Conservation (phyloP, 2,113 vertebrate species). For the Eurypyga helias region DNA sequence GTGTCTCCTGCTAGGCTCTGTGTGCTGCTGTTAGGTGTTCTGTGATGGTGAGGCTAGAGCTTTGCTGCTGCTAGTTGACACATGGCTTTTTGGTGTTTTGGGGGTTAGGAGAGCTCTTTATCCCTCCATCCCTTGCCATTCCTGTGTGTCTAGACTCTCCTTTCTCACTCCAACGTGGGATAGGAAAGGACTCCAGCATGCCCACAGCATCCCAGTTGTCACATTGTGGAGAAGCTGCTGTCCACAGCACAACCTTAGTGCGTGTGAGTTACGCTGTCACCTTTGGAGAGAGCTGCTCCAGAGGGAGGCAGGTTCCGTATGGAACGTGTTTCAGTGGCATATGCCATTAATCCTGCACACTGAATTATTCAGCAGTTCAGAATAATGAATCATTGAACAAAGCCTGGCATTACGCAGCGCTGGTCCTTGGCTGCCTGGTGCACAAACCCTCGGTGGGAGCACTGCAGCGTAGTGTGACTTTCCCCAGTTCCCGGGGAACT, state of each 20-base stretch:
- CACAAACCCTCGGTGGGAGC: background rate
- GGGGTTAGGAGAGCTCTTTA: background rate
- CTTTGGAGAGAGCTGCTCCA: background rate
- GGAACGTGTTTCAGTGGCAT: background rate
- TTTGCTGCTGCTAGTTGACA: background rate
- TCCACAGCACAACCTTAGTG: background rate
- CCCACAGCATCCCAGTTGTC: fast-evolving
- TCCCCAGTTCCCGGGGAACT: background rate
- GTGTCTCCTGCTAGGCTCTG: too few relatives aligned
- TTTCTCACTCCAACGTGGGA: background rate
- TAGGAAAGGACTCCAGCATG: background rate
- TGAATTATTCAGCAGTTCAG: conserved; percentile 48
- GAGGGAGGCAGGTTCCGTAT: background rate
- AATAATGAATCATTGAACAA: conserved; percentile 23
- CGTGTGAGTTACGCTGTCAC: background rate
- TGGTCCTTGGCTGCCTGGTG: background rate
- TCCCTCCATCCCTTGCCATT: background rate
- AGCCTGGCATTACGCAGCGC: background rate
- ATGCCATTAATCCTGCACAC: background rate
- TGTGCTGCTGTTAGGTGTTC: background rate
- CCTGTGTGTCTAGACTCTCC: background rate
- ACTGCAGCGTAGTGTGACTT: fast-evolving
- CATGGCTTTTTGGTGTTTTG: fast-evolving
- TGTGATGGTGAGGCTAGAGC: background rate
- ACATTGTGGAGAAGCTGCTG: background rate